phyloP scores from a whole-genome alignment of 2,888 invertebrate genomes.

The Incurvaria masculella region DNA sequence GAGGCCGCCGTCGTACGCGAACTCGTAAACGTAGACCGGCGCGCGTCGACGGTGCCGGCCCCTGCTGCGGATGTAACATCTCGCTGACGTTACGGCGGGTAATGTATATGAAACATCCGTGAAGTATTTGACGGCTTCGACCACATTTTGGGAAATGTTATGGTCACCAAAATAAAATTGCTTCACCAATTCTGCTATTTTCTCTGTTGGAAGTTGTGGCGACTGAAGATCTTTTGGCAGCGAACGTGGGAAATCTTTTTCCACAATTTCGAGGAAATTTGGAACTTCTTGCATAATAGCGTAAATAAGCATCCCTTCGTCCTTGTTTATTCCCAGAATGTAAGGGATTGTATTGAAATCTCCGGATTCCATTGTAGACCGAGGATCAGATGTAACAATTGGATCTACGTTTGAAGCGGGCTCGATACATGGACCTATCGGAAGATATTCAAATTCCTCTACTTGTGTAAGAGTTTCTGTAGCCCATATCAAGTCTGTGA shows the following conservation, averaged over 20 bases:
- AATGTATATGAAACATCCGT: slow-evolving; percentile 1
- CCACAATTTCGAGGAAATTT: neutral
- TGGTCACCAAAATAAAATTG: no score
- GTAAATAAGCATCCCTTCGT: slow-evolving; percentile 9
- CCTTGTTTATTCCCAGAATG: slow-evolving; percentile 9
- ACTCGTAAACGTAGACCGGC: slow-evolving; percentile 37
- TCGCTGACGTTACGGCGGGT: neutral
- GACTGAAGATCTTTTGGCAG: neutral
- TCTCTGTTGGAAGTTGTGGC: neutral
- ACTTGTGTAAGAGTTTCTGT: slow-evolving; percentile 5
- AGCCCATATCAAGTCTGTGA: slow-evolving; percentile 5
- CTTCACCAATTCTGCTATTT: no score
- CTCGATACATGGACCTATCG: slow-evolving; percentile 10
- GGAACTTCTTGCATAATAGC: neutral
- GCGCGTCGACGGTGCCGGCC: slow-evolving; percentile 15
- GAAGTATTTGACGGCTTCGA: neutral
- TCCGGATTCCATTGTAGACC: slow-evolving; percentile 11
- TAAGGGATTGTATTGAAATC: slow-evolving; percentile 10
- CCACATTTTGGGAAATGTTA: no score
- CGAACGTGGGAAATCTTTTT: slow-evolving; percentile 1
- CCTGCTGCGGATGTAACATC: no score
- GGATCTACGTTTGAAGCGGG: slow-evolving; percentile 6
- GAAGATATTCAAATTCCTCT: slow-evolving; percentile 5
- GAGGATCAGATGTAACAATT: slow-evolving; percentile 14
- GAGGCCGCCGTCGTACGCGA: slow-evolving; percentile 36